Base-by-base conservation (phyloP, 2,797 vertebrate genomes). In the Coccyzus lansbergi region DNA sequence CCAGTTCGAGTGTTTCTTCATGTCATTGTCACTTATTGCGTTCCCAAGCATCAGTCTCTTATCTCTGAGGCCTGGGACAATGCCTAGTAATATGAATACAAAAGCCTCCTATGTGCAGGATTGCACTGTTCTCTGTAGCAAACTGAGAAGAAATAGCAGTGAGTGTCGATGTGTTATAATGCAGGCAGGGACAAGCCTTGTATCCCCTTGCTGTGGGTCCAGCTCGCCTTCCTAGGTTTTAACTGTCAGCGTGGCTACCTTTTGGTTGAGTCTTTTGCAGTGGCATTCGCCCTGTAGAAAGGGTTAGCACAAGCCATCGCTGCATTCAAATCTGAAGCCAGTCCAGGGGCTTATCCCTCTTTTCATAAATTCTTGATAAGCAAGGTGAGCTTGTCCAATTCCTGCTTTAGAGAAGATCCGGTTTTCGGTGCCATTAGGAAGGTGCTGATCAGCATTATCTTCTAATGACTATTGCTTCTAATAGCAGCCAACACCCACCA, bases 21-120 rank as follows among this genome's bases (percentile, higher is more conserved):
- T 76, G 88, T 55, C 59, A 19, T 93, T 96, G 65, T 58, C 95
- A 79, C 87, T 91, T 59, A 18, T 28, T n/a, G 21, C 3, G 1
- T 75, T 94, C 88, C 85, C 83, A 69, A 68, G 51, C 82, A 86
- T 83, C 62, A 9, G 60, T 62, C 64, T 72, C 44, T 53, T 58
- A 49, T 87, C 84, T 90, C 21, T 0, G 10, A 65, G 84, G 53
- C 62, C 58, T 95, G 91, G 85, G 87, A 56, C 1, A 0, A 18
- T 65, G 92, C 92, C 89, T 87, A 46, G 44, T 60, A 49, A 17
- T 74, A 71, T 58, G 87, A 88, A 22, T 21, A 68, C 86, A 60
- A 81, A 49, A 46, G 29, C 64, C 42, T 85, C n/a, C 70, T 33
- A 4, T 64, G 34, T 85, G 38, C 58, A 67, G 74, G 36, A 25